These are phyloP conservation scores for Prolemur simus DNA, from an alignment of 2,113 vertebrate genomes.

Conservation along the genomic window DNA sequence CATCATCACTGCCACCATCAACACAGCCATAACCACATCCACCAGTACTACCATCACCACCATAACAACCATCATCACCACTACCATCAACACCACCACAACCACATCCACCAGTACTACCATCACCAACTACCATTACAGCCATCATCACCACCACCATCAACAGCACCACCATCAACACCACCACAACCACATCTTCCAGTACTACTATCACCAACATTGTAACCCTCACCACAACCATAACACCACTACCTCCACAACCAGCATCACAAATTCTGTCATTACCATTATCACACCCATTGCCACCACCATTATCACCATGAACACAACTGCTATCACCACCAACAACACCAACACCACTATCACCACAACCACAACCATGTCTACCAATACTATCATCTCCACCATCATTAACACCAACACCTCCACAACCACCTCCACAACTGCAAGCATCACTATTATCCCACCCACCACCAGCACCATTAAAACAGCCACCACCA, in stretches of 20 bases:
- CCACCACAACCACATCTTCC: too few relatives aligned
- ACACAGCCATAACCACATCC: background rate
- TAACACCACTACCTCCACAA: background rate
- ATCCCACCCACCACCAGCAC: accelerated
- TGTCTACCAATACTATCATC: background rate
- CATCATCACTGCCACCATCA: background rate
- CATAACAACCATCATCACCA: background rate
- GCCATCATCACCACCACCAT: background rate
- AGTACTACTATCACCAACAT: too few relatives aligned
- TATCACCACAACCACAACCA: too few relatives aligned
- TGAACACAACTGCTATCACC: background rate
- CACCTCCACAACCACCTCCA: accelerated
- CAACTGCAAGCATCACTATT: accelerated
- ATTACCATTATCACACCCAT: background rate
- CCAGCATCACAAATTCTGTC: background rate
- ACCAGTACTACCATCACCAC: background rate
- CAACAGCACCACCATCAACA: too few relatives aligned
- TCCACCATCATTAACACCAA: background rate
- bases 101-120: too few relatives aligned
- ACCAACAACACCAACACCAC: background rate
- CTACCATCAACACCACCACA: too few relatives aligned
- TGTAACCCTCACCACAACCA: background rate
- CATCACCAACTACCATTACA: background rate
- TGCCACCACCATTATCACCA: background rate
- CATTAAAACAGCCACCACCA: background rate